Percentiles rank a stretch among this genome's conserved stretches.
Conservation (phyloP, 1,140 invertebrate genomes). For the Carcinoscorpius rotundicauda region DNA sequence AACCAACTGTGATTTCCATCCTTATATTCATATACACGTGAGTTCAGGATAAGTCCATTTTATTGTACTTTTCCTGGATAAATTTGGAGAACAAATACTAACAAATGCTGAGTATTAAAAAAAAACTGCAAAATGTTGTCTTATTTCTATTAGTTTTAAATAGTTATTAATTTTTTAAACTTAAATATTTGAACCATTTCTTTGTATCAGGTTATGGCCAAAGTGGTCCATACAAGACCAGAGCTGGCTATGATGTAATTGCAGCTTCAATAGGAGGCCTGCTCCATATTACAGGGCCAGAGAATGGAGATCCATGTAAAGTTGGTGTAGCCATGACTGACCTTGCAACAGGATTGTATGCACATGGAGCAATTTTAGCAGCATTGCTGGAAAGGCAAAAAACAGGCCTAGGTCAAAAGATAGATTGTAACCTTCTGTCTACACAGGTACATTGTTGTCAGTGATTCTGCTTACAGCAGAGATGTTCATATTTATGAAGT, state of each 20-base stretch:
- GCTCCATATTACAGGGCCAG: slow-evolving; percentile 73
- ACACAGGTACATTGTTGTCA: slow-evolving; percentile 48
- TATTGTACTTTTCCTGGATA: too few relatives aligned
- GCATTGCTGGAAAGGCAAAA: slow-evolving; percentile 63
- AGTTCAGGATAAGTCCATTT: too few relatives aligned
- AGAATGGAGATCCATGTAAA: slow-evolving; percentile 74
- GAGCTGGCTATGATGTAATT: slow-evolving; percentile 91
- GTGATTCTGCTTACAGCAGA: background rate
- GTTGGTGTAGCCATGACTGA: slow-evolving; percentile 88
- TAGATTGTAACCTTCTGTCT: slow-evolving; percentile 85
- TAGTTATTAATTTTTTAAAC: too few relatives aligned
- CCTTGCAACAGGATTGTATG: slow-evolving; percentile 81
- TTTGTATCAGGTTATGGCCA: slow-evolving; percentile 56
- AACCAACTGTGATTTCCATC: too few relatives aligned
- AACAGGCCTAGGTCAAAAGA: slow-evolving; percentile 76
- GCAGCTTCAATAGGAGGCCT: slow-evolving; percentile 83
- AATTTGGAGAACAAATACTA: too few relatives aligned
- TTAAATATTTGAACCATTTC: too few relatives aligned
- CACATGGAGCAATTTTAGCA: slow-evolving; percentile 88
- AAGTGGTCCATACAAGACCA: slow-evolving; percentile 65
- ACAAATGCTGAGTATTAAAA: too few relatives aligned
- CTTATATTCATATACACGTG: too few relatives aligned
- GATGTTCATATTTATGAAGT: background rate
- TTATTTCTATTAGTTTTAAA: too few relatives aligned
- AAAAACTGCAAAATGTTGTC: too few relatives aligned